Conservation (phyloP, 2,888 invertebrate genomes). For the Scaptomyza tumidula region DNA sequence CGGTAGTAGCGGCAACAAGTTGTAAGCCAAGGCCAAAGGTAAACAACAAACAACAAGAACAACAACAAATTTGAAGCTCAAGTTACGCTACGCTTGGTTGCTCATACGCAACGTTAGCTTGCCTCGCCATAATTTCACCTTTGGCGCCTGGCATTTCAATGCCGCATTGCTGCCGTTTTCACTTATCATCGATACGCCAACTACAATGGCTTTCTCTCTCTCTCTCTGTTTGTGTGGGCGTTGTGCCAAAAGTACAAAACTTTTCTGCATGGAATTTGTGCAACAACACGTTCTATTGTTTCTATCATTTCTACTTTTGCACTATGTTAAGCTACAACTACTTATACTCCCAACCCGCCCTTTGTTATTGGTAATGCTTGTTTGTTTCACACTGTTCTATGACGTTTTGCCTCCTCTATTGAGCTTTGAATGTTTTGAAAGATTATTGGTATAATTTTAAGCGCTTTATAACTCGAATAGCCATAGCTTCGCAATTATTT, state of each 20-base stretch:
- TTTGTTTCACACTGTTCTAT: not conserved
- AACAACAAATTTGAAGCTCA: constrained; percentile 43
- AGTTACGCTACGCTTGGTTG: constrained; percentile 52
- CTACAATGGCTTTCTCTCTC: not conserved
- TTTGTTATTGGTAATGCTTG: not conserved
- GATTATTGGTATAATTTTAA: constrained; percentile 20
- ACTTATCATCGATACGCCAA: constrained; percentile 52
- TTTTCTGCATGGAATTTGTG: constrained; percentile 19
- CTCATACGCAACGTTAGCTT: constrained; percentile 51
- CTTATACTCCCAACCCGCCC: not conserved
- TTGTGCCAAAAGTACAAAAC: constrained; percentile 7
- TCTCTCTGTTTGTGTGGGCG: not conserved
- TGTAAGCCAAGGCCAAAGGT: constrained; percentile 22
- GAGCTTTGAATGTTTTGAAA: constrained; percentile 2
- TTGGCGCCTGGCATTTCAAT: constrained; percentile 36
- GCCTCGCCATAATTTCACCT: constrained; percentile 44
- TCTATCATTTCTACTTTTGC: constrained; percentile 13
- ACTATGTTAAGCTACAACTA: not conserved
- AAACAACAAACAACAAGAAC: constrained; percentile 1
- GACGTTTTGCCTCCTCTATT: not conserved
- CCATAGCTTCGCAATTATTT: not conserved
- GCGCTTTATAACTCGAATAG: constrained; percentile 6
- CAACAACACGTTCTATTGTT: constrained; percentile 37
- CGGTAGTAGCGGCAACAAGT: constrained; percentile 62
- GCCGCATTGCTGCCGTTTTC: constrained; percentile 41